Base-by-base conservation (phyloP, 2,888 invertebrate species). In the Abrostola tripartita region DNA sequence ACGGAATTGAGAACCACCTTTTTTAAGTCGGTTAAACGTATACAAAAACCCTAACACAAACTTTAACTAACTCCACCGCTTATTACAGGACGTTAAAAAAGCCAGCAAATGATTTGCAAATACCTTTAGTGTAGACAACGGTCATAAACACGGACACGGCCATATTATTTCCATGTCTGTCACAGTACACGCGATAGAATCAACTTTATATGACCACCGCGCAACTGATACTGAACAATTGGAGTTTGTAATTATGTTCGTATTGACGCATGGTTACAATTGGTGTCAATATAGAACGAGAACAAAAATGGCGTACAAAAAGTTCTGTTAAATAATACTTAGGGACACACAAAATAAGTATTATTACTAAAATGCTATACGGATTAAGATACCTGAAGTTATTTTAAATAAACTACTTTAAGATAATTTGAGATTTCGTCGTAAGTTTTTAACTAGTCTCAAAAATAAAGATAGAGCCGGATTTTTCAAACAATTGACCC, bases 151-250 rank as follows among this genome's bases (percentile, higher is more conserved):
- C 51, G 50, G 50, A 66, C 65, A 65, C 51, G 50, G 50, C n/a
- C 66, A 73, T 76, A 76, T 79, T 79, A 77, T 73, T 73, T 79
- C 58, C 36, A 61, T 61, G 65, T 63, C 61, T 60, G 61, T 73
- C 64, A 62, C 53, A 54, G 65, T 41, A 66, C 73, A 68, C 64
- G 68, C 61, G 55, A 76, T 49, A 59, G 36, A 37, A 47, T 61
- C 68, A 61, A 79, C 60, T 68, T 64, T 55, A 62, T 71, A 61
- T 44, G n/a, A 14, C 47, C 7, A 37, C 38, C 42, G 44, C 14
- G 10, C 52, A 42, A 52, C 49, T 24, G 56, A 10, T 36, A 47
- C 42, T 24, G n/a, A 56, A 65, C 76, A 47, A 71, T 40, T 41
- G 14, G 52, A 37, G n/a, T 37, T 51, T 37, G 51, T 51, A 51